Percentiles rank a stretch among this genome's conserved stretches.
Evolutionary conservation across 1,140 invertebrate genomes (phyloP).

Genomic region (Cyclargus thomasi): DNA sequence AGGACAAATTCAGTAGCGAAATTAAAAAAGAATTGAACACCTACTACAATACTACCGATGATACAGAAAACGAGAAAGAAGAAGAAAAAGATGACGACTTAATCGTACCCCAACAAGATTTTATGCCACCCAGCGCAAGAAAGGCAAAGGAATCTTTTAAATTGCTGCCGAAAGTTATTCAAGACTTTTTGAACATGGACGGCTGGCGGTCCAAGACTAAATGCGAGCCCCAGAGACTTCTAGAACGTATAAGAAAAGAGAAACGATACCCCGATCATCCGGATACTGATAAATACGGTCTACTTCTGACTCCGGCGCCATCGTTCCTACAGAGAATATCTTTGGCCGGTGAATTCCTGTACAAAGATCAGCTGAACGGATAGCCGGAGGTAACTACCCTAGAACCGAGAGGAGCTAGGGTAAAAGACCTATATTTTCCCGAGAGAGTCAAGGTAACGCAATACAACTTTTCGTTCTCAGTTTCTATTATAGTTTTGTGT

Average conservation of each 20-base stretch:
- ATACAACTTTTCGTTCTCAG: too few relatives aligned
- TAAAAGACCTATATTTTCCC: too few relatives aligned
- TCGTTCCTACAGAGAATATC: conserved; percentile 83
- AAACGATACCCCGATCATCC: conserved; percentile 75
- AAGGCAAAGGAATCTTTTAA: conserved; percentile 58
- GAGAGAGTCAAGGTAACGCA: too few relatives aligned
- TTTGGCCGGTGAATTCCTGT: conserved; percentile 80
- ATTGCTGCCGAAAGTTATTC: conserved; percentile 65
- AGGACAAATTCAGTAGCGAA: conserved; percentile 48
- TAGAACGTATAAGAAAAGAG: conserved; percentile 77
- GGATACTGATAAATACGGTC: conserved; percentile 75
- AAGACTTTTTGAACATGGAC: conserved; percentile 65
- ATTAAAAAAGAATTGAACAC: conserved; percentile 53
- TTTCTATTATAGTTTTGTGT: too few relatives aligned
- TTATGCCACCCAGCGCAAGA: conserved; percentile 44
- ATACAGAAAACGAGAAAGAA: conserved; percentile 29
- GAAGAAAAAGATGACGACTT: conserved; percentile 43
- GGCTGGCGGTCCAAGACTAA: conserved; percentile 54
- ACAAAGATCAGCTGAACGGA: conserved; percentile 55
- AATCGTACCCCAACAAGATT: conserved; percentile 39
- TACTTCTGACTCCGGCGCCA: conserved; percentile 80
- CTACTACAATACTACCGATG: conserved; percentile 43
- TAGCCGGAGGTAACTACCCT: conserved; percentile 20
- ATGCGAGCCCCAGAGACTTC: conserved; percentile 78
- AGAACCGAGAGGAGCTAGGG: too few relatives aligned